Evolutionary conservation across 2,888 invertebrate genomes (phyloP), one percentile per base, ranked within the genome.

Genomic region (Kuschelorhynchus macadamiae): DNA sequence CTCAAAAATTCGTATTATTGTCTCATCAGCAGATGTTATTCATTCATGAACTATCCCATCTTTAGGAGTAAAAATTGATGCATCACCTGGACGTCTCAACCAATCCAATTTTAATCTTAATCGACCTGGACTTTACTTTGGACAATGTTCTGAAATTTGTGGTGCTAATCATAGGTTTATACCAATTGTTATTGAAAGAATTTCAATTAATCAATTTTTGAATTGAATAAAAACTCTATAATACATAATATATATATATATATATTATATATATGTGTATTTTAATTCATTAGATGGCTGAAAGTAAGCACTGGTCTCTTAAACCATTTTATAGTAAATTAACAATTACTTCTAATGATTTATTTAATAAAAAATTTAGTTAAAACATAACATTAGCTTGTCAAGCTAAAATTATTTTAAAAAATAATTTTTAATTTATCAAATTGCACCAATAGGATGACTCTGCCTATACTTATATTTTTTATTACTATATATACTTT

Each of bases 91-190:
- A 0, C 89, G 90, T 42, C 74, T 90, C 81, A 90, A 90, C 75
- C 89, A 90, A 89, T 85, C 84, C 78, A 87, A 84, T 75, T 87
- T 91, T 81, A 84, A 85, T 76, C 85, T 88, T 76, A 89, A 87
- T 72, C 88, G 88, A 1, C 86, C 89, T 0, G 91, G 91, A 42
- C 76, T 91, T 80, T 90, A 87, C 83, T 92, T 84, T 83, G 91
- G 92, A 0, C 91, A 92, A 88, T 93, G 92, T 81, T 92, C 92
- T 75, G 92, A 93, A 88, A 92, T 93, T 85, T 93, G 92, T 85
- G 92, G 92, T 0, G 88, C 89, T 57, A 92, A 93, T 81, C 92
- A 93, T 82, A 91, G 91, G 66, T 92, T 92, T 87, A 93, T 93
- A 85, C 92, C 91, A 30, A 91, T 92, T 87, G 86, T 87, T 66